phyloP scores from a whole-genome alignment of 2,888 invertebrate genomes.

The Pediacus dermestoides region DNA sequence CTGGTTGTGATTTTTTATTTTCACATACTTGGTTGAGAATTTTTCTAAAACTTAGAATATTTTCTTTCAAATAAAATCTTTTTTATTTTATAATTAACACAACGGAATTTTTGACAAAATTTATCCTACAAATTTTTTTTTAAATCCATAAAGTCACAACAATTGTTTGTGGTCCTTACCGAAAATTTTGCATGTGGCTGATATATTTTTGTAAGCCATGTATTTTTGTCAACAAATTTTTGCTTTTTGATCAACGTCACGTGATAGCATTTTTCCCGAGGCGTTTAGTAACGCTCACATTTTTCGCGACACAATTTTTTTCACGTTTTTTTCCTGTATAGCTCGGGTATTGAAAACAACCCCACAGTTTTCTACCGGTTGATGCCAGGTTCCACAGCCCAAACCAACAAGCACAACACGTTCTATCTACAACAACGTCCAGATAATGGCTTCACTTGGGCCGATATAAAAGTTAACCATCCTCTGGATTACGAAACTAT shows the following conservation, averaged over 20 bases:
- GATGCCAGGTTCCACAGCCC: conserved; percentile 93
- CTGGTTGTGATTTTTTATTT: conserved; percentile 3
- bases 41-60: too few relatives aligned
- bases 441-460: conserved; percentile 91
- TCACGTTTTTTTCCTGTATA: conserved; percentile 47
- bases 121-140: too few relatives aligned
- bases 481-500: conserved; percentile 92
- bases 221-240: conserved; percentile 27
- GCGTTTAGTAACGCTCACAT: conserved; percentile 18
- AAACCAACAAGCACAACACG: conserved; percentile 93
- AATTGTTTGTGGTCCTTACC: conserved; percentile 13
- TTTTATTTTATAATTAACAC: too few relatives aligned
- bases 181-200: conserved; percentile 44
- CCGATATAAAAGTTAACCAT: conserved; percentile 94
- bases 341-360: conserved; percentile 94
- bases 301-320: conserved; percentile 15
- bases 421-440: conserved; percentile 93
- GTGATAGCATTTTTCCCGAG: conserved; percentile 23
- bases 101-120: too few relatives aligned
- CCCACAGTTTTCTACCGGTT: conserved; percentile 93
- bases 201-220: conserved; percentile 47
- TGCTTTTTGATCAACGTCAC: conserved; percentile 40
- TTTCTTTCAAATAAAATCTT: too few relatives aligned
- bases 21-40: background rate
- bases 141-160: conserved; percentile 16